Percentiles rank a stretch among this genome's conserved stretches.
phyloP scores from a whole-genome alignment of 2,888 invertebrate species.

The Plebejus argus region DNA sequence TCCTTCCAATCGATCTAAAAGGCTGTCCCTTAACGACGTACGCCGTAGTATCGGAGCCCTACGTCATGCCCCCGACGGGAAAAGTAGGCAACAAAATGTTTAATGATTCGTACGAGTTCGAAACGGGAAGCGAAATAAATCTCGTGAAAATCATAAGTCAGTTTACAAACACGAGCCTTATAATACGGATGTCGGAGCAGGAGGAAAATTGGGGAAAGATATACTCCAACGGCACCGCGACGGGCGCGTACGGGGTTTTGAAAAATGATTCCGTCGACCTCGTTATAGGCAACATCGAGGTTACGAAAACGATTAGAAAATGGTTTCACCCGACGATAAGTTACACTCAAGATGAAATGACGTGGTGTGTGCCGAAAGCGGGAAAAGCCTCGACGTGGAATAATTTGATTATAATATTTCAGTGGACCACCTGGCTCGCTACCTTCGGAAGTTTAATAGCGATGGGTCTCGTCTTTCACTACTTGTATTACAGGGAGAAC shows the following conservation, averaged over 20 bases:
- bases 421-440: conserved; percentile 71
- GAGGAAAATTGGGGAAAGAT: conserved; percentile 71
- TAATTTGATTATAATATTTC: conserved; percentile 73
- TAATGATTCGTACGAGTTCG: conserved; percentile 63
- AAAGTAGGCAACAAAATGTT: conserved; percentile 54
- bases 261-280: conserved; percentile 63
- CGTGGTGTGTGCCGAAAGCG: conserved; percentile 72
- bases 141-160: conserved; percentile 71
- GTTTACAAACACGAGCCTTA: conserved; percentile 71
- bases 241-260: conserved; percentile 62
- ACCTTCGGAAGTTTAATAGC: conserved; percentile 60
- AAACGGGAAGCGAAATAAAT: conserved; percentile 70
- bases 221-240: conserved; percentile 60
- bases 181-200: conserved; percentile 61
- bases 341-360: conserved; percentile 76
- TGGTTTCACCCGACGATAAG: conserved; percentile 74
- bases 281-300: conserved; percentile 74
- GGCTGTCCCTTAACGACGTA: conserved; percentile 70
- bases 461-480: conserved; percentile 68
- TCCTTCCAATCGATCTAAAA: conserved; percentile 68
- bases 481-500: conserved; percentile 63
- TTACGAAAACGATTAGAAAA: conserved; percentile 65
- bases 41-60: conserved; percentile 71
- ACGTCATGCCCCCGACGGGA: conserved; percentile 66
- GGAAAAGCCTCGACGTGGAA: conserved; percentile 70